These are phyloP conservation scores for Heliconius charithonia DNA, from an alignment of 2,888 invertebrate genomes.

Conservation along the genomic window DNA sequence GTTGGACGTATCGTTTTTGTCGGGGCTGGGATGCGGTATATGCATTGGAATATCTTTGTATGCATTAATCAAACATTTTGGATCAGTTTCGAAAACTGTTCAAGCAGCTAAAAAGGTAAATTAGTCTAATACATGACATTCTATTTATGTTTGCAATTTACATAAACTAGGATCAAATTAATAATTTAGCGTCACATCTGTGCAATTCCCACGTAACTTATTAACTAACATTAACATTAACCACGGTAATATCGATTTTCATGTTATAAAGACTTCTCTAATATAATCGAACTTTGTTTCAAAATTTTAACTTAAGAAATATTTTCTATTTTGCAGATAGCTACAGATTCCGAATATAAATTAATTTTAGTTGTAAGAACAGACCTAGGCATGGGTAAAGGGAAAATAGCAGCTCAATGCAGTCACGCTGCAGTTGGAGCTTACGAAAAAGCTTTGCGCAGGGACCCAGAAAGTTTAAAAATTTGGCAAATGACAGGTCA, in stretches of 20 bases:
- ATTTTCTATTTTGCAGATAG: conserved; percentile 62
- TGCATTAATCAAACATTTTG: conserved; percentile 65
- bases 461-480: conserved; percentile 84
- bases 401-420: conserved; percentile 97
- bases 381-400: conserved; percentile 97
- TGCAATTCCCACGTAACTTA: background rate
- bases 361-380: conserved; percentile 93
- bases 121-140: background rate
- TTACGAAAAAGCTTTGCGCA: conserved; percentile 87
- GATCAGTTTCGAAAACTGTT: conserved; percentile 54
- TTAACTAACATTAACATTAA: too few relatives aligned
- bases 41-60: conserved; percentile 75
- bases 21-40: conserved; percentile 76
- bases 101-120: conserved; percentile 63
- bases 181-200: background rate
- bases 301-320: background rate
- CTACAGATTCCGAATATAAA: conserved; percentile 86
- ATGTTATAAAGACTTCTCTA: background rate
- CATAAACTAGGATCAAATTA: background rate
- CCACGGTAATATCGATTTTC: background rate
- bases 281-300: background rate
- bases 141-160: background rate
- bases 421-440: conserved; percentile 96
- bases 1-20: conserved; percentile 66
- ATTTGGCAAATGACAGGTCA: conserved; percentile 88